Base-by-base conservation (phyloP, 64 coral and sea anemone genomes). In the Exaiptasia diaphana region DNA sequence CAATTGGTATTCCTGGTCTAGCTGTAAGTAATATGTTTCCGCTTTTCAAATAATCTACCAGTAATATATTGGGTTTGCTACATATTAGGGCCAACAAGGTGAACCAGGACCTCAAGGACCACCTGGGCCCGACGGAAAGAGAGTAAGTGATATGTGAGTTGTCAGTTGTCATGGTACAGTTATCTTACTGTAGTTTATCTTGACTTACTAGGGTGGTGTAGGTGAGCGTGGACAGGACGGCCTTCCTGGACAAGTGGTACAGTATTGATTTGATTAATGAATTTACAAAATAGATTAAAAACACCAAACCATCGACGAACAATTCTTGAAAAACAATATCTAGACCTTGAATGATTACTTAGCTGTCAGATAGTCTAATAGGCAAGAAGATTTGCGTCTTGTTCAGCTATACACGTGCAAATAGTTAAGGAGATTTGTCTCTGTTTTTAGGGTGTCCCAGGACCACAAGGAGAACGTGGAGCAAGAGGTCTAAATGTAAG, bases 121-220 rank as follows among this genome's bases (percentile, higher is more conserved):
- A 38, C 84, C 71, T 44, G 84, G 84, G 36, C 46, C 84, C 17
- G 84, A 87, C 35, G 84, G 84, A 77, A 77, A 87, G 64, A 36
- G 63, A 35, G 84, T 87, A 68, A 77, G 21, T 65, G 27, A 42
- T 32, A 18, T 49, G 5, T 3, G 4, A 68, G 22, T 73, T 5
- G 34, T 18, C 4, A 4, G 14, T 2, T 3, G 69, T 69, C 8
- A 71, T 41, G 25, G 33, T 10, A 4, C 24, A 34, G 0, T 0
- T 46, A 46, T 46, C 43, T 46, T 15, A 7, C 15, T 46, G 43
- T 8, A 14, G 20, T 68, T 26, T 26, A 20, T 43, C 18, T 11
- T 60, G 44, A 34, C 23, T 25, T 35, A 0, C 0, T 41, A 84
- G 81, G 81, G 81, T 4, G 21, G 65, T 26, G 65, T 53, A 11